A percentile compares a stretch with the other conserved stretches of the same genome.
Conservation (phyloP, 2,888 invertebrate genomes). For the Drosophila borborema region DNA sequence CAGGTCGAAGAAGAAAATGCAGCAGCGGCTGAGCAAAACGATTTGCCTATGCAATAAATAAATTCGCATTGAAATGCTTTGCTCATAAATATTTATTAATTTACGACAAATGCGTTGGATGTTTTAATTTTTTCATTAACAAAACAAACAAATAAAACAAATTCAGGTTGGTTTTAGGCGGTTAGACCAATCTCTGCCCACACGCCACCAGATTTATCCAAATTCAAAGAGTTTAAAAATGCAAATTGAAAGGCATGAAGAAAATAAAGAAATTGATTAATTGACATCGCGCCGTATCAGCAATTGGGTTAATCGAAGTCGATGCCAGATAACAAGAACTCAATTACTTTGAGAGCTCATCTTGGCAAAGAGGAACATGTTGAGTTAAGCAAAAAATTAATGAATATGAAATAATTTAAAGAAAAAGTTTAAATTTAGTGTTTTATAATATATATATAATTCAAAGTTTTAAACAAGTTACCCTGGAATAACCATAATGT, state of each 20-base stretch:
- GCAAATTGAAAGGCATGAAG: conserved; percentile 10
- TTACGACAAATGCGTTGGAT: conserved; percentile 8
- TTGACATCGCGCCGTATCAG: conserved; percentile 33
- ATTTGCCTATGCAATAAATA: conserved; percentile 11
- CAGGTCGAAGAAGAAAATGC: neutral
- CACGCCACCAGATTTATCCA: conserved; percentile 65
- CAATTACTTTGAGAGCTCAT: conserved; percentile 17
- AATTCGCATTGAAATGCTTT: conserved; percentile 5
- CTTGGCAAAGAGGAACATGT: neutral
- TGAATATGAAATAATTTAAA: too few relatives aligned
- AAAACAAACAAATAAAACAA: neutral
- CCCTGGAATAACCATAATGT: neutral
- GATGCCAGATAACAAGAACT: conserved; percentile 40
- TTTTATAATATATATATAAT: too few relatives aligned
- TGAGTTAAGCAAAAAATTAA: too few relatives aligned
- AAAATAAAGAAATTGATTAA: conserved; percentile 34
- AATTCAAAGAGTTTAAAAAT: conserved; percentile 43
- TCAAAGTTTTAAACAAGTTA: neutral
- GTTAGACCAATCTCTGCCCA: conserved; percentile 46
- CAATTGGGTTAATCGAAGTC: conserved; percentile 14
- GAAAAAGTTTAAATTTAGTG: too few relatives aligned
- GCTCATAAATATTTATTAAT: conserved; percentile 28
- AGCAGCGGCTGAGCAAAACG: neutral
- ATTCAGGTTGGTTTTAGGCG: conserved; percentile 25
- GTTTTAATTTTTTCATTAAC: neutral